Evolutionary conservation across 2,888 invertebrate species (phyloP), one percentile per base, ranked within the genome.

Genomic region (Apodemia duryi): DNA sequence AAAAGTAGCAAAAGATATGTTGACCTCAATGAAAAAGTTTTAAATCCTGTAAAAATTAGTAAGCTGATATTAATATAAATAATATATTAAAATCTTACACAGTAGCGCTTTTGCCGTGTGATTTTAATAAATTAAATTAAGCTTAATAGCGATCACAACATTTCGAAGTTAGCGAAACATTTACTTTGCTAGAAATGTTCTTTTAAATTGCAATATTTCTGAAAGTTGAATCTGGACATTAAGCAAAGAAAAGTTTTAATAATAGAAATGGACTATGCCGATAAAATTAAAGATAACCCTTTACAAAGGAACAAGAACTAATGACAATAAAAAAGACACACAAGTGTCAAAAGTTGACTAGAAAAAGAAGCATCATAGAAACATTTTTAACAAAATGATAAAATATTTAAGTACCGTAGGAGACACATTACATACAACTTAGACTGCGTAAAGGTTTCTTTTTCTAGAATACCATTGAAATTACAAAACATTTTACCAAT

Each of bases 271-370:
- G 46, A 54, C 52, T 29, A 57, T 32, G 32, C 57, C 57, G 10
- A 11, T 6, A 32, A 60, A 60, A 60, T 6, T 60, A 32, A n/a
- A 32, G 10, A n/a, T 11, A n/a, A 32, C 11, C 57, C 57, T 35
- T 60, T 35, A 60, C 32, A n/a, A 32, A 60, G 57, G 57, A 60
- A 35, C 6, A 57, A 57, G 32, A 57, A 57, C 65, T 66, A 43
- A 63, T 35, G 61, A 67, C 61, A 66, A 64, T 61, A 54, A 66
- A 49, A 54, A 21, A 63, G 78, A 81, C 79, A 83, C 77, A 77
- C 9, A 65, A 73, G 75, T 80, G 79, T 83, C 81, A 70, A 78
- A 77, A 74, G 75, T 73, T 75, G 89, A 90, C 89, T 89, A 88
- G 89, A 87, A 78, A 80, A 74, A 75, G 74, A 78, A 82, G 81